Conservation (phyloP, 2,113 vertebrate species). For the Tetraodon nigroviridis region DNA sequence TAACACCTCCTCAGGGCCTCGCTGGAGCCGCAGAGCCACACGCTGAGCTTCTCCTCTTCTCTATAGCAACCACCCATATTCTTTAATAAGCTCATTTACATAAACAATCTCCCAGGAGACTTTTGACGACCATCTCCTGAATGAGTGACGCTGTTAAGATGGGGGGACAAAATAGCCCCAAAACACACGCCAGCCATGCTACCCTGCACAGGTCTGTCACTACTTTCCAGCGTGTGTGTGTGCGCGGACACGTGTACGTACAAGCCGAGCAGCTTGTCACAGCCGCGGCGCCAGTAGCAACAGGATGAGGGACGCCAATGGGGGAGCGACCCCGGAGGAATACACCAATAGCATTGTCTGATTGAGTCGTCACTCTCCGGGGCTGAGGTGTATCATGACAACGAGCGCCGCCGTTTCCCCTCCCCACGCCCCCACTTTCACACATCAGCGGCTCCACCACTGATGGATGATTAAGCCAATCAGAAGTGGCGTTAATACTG, state of each 20-base stretch:
- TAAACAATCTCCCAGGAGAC: conserved; percentile 64
- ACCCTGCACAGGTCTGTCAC: conserved; percentile 64
- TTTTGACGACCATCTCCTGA: conserved; percentile 70
- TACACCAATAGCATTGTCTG: conserved; percentile 22
- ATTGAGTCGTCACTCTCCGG: conserved; percentile 14
- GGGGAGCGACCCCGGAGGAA: conserved; percentile 18
- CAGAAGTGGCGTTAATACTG: conserved; percentile 24
- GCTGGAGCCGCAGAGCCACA: conserved; percentile 48
- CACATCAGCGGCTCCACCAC: conserved; percentile 22
- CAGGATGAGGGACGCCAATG: conserved; percentile 45
- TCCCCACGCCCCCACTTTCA: conserved; percentile 13
- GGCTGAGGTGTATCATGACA: conserved; percentile 15
- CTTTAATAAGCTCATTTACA: conserved; percentile 76
- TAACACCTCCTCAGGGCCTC: conserved; percentile 45
- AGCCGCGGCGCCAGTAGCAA: conserved; percentile 33
- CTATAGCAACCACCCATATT: conserved; percentile 75
- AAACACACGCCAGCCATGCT: background rate
- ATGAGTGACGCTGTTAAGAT: conserved; percentile 19
- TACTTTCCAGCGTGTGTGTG: conserved; percentile 28
- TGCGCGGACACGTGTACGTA: conserved; percentile 1
- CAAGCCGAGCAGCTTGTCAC: conserved; percentile 23
- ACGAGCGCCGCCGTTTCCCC: conserved; percentile 1
- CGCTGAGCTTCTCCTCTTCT: conserved; percentile 63
- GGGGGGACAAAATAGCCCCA: background rate
- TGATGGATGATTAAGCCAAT: conserved; percentile 39